Base-by-base conservation (phyloP, 2,888 invertebrate species). In the Strigamia transsilvanica region DNA sequence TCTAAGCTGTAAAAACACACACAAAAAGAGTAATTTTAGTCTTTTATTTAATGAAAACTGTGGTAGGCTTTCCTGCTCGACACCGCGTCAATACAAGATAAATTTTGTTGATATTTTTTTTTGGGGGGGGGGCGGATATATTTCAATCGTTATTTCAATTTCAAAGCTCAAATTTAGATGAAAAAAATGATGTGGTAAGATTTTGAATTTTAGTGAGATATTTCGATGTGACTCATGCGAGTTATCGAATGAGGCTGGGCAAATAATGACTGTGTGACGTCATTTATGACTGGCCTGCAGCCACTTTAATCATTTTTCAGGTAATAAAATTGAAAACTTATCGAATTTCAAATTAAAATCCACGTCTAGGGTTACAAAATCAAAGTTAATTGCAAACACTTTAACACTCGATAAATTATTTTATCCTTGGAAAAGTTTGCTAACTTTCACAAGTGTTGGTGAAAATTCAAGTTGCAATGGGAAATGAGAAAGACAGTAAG, bases 311-410 rank as follows among this genome's bases (percentile, higher is more conserved):
- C 61, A 21, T 9, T 66, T 66, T 23, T 23, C 23, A 23, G 61
- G 23, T 66, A 66, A 66, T 66, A 66, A 66, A 66, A 66, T 66
- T 23, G 23, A 7, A 66, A 46, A 23, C 12, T 6, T 66, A 66
- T 66, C 23, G 12, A 66, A n/a, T 2, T 21, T 21, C 12, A 66
- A 12, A 66, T 66, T 21, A 21, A 66, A 66, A 18, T 21, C 61
- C 61, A 21, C 21, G 12, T 66, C 18, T 66, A 7, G 23, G 18
- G 7, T 66, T 66, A n/a, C 13, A 66, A 9, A 23, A n/a, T 21
- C 6, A 23, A 66, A 21, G 2, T 10, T 51, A 15, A 18, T 51
- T 38, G 38, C 38, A 46, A 66, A 7, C n/a, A 66, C 12, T 66
- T 66, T 66, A 23, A 23, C 46, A 66, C n/a, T 21, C 61, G 18